These are phyloP conservation scores for Climacteris rufus DNA, from an alignment of 2,113 vertebrate genomes.

Conservation along the genomic window DNA sequence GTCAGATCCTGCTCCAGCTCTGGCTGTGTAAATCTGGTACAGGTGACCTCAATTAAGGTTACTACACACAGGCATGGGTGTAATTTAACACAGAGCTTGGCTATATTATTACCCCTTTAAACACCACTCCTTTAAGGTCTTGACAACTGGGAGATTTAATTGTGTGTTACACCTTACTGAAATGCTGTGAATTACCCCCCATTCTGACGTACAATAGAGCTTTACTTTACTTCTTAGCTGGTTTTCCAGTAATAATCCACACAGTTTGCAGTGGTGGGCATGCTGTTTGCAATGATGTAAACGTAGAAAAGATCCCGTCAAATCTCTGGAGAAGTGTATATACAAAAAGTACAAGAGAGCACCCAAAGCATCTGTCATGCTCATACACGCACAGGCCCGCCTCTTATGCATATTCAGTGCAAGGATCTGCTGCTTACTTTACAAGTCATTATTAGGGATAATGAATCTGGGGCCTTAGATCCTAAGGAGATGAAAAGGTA, in stretches of 20 bases:
- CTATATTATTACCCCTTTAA: background rate
- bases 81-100: background rate
- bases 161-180: background rate
- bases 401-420: background rate
- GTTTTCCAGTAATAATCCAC: background rate
- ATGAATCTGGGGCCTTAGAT: background rate
- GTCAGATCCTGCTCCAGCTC: background rate
- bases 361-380: background rate
- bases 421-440: background rate
- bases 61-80: background rate
- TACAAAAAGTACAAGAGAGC: background rate
- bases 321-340: background rate
- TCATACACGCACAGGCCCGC: background rate
- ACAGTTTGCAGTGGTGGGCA: background rate
- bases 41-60: background rate
- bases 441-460: background rate
- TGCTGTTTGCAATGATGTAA: background rate
- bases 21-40: background rate
- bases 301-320: background rate
- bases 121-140: background rate
- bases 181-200: background rate
- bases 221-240: background rate
- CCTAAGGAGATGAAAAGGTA: background rate
- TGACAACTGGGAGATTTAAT: background rate
- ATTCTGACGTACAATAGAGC: background rate